Base-by-base conservation (phyloP, 1,140 invertebrate species). In the Limonius californicus region DNA sequence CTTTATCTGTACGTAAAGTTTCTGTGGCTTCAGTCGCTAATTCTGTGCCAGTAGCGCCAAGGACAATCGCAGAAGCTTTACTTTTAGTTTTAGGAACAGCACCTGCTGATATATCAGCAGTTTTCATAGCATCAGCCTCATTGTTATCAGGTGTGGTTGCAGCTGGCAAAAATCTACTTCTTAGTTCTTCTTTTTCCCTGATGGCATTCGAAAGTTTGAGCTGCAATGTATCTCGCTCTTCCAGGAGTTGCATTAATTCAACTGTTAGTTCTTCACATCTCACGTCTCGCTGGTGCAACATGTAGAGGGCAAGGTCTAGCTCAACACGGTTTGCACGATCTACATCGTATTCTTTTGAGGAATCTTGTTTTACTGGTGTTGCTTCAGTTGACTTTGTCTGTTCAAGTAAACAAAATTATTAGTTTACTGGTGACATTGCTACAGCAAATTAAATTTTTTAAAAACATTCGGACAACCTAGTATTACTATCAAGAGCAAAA, bases 251-350 rank as follows among this genome's bases (percentile, higher is more conserved):
- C 70, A 89, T 90, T 23, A 95, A 77, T 76, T 95, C 91, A 64
- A 89, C 81, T 0, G 92, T 94, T 43, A 96, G 80, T 77, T 95
- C 92, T 71, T 96, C 92, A 77, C 91, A 93, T 9, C 90, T 82
- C 16, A 94, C 86, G 66, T 95, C 92, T 66, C 91, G 81, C 67
- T 94, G 89, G 76, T 95, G 91, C 18, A 95, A 79, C 83, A 91
- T 91, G 70, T 93, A 90, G 6, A 93, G 72, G 0, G 90, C 90
- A 58, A 92, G 79, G 75, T 95, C 91, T 43, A 94, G 77, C 73
- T 95, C 90, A 1, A 84, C 81, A 71, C 83, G 63, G 39, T 68
- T 74, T 11, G n/a, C n/a, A n/a, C n/a, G n/a, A n/a, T n/a, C n/a
- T n/a, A n/a, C n/a, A n/a, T n/a, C n/a, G n/a, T n/a, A n/a, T n/a